Evolutionary conservation across 2,888 invertebrate species (phyloP).

Genomic region (Sphinx pinastri): DNA sequence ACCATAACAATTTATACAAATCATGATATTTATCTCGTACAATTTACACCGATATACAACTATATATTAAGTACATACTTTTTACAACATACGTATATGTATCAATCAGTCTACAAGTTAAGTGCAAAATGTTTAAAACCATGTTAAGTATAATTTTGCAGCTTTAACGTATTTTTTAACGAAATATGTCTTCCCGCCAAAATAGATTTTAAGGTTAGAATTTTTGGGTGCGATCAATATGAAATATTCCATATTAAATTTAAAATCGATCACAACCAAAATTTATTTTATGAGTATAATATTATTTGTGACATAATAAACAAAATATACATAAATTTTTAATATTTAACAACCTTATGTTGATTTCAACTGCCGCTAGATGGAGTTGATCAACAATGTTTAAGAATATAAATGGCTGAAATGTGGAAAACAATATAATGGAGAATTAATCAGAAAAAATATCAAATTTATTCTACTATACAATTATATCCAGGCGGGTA

Average conservation of each 20-base stretch:
- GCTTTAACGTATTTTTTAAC: not conserved
- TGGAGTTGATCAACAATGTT: slow-evolving; percentile 29
- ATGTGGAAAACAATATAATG: not conserved
- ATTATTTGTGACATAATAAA: slow-evolving; percentile 38
- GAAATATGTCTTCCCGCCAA: slow-evolving; percentile 31
- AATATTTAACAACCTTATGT: not conserved
- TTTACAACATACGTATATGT: slow-evolving; percentile 28
- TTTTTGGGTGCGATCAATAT: slow-evolving; percentile 77
- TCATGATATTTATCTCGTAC: slow-evolving; percentile 21
- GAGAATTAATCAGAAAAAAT: not conserved
- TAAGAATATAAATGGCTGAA: not conserved
- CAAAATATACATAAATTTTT: slow-evolving; percentile 30
- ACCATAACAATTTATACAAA: slow-evolving; percentile 48
- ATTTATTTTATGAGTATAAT: slow-evolving; percentile 40
- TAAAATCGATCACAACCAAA: slow-evolving; percentile 79
- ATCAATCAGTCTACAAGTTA: slow-evolving; percentile 27
- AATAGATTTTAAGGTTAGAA: slow-evolving; percentile 19
- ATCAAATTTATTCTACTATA: slow-evolving; percentile 3
- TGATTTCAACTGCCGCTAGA: slow-evolving; percentile 15
- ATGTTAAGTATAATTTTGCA: slow-evolving; percentile 5
- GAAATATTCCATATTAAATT: slow-evolving; percentile 34
- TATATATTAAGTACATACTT: slow-evolving; percentile 35
- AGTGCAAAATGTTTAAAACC: slow-evolving; percentile 21
- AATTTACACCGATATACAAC: slow-evolving; percentile 63
- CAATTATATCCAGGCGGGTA: slow-evolving; percentile 8